Percentiles rank a stretch among this genome's conserved stretches.
These are phyloP conservation scores for Solen grandis DNA, from an alignment of 1,140 invertebrate genomes.

Conservation along the genomic window DNA sequence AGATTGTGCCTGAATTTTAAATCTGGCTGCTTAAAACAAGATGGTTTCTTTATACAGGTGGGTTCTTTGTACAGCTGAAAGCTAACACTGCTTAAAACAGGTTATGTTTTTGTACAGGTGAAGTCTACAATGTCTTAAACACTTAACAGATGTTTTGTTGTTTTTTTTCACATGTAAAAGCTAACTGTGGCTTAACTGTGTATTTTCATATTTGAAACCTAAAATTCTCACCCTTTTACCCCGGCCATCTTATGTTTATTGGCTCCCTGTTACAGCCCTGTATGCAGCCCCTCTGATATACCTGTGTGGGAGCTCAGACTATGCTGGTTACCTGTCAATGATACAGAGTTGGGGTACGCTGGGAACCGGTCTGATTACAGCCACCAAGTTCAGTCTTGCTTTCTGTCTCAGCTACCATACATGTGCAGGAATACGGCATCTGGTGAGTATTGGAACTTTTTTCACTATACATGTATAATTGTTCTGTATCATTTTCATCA, in stretches of 20 bases:
- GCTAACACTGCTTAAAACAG: background rate
- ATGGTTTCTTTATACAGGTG: too few species aligned
- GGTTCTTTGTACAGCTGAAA: too few species aligned
- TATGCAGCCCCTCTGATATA: constrained; percentile 7
- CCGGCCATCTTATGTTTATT: background rate
- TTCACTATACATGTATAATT: background rate
- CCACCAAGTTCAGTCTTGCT: constrained; percentile 23
- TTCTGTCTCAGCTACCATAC: constrained; percentile 46
- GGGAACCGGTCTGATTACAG: background rate
- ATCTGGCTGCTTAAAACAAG: too few species aligned
- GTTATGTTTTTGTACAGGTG: background rate
- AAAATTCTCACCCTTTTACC: background rate
- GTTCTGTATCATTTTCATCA: background rate
- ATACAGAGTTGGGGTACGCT: constrained; percentile 22
- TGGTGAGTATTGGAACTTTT: too few species aligned
- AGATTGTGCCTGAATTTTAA: too few species aligned
- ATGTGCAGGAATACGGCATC: constrained; percentile 40
- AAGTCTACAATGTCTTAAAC: background rate
- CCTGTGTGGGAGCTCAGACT: constrained; percentile 24
- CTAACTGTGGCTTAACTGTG: background rate
- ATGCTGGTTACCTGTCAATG: constrained; percentile 29
- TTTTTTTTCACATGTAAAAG: background rate
- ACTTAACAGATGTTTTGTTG: background rate
- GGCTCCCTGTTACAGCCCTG: constrained; percentile 25
- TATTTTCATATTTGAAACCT: background rate